Percentiles rank a stretch among this genome's conserved stretches.
phyloP scores from a whole-genome alignment of 2,797 vertebrate species.

The Acanthurus leucopareius region DNA sequence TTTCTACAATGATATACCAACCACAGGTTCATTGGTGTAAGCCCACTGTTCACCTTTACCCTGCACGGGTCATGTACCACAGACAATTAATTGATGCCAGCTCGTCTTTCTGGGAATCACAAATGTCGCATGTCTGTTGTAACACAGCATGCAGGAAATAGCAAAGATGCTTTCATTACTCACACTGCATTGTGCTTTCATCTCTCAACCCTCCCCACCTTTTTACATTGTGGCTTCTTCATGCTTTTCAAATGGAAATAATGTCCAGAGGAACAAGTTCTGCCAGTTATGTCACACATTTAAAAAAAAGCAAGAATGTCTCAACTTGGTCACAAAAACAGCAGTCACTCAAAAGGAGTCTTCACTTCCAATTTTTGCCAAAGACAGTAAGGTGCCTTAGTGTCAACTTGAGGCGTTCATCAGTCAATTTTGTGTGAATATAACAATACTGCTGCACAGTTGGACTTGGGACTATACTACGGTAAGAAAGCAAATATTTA shows the following conservation, averaged over 20 bases:
- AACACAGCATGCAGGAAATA: conserved; percentile 14
- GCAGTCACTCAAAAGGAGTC: background rate
- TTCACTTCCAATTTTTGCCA: conserved; percentile 19
- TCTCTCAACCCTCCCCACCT: background rate
- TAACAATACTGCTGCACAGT: conserved; percentile 12
- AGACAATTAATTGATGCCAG: too few relatives aligned
- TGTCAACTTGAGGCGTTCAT: background rate
- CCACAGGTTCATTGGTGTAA: too few relatives aligned
- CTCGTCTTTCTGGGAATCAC: too few relatives aligned
- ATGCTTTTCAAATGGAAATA: conserved; percentile 3
- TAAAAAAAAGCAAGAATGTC: conserved; percentile 30
- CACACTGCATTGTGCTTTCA: background rate
- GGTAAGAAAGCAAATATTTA: conserved; percentile 47
- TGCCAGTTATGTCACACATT: conserved; percentile 38
- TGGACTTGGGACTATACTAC: conserved; percentile 3
- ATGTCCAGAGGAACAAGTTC: conserved; percentile 51
- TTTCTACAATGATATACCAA: too few relatives aligned
- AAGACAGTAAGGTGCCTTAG: conserved; percentile 9
- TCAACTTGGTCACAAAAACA: conserved; percentile 23
- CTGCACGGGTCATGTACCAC: too few relatives aligned
- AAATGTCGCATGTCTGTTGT: background rate
- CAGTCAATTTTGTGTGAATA: background rate
- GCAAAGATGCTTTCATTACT: conserved; percentile 17
- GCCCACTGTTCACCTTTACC: too few relatives aligned
- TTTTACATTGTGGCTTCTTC: background rate